Base-by-base conservation (phyloP, 1,140 invertebrate genomes). In the Drosophila lini region DNA sequence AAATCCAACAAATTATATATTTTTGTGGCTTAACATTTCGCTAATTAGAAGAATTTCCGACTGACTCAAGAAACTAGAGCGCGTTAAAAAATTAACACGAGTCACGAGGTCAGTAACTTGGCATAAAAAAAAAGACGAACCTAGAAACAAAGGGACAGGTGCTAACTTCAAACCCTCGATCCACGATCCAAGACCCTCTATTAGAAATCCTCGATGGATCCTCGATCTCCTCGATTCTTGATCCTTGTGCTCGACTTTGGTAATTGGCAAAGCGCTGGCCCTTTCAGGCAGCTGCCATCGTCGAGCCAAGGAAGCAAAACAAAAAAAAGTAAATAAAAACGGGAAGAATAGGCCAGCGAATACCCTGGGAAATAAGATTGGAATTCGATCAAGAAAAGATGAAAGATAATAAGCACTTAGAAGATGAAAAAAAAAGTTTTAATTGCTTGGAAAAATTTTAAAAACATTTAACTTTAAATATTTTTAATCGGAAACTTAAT, bases 181-280 rank as follows among this genome's bases (percentile, higher is more conserved):
- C 53, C 81, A 74, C 60, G 47, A 59, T 58, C 57, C 74, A 74
- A 48, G 53, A 53, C 34, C 50, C 50, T 48, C 15, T 45, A 50
- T 15, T 25, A 6, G 25, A 3, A 15, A 9, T 7, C 59, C 28
- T 53, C 36, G 42, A 58, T 74, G 59, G 52, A 50, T 32, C 28
- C 48, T 15, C 56, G 48, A 52, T 38, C 34, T 38, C 34, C 52
- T 34, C 74, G 48, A 34, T 50, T 45, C 52, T 32, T 38, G 28
- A 22, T 53, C 50, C 25, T 41, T n/a, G 50, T 48, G 34, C 58
- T 60, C 80, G 41, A 59, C 78, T 85, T 70, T 70, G 44, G 63
- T 84, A 83, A 84, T 84, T 83, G 77, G 62, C 73, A 73, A 50
- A 73, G 50, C 57, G 67, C 42, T 67, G 63, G 63, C 44, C 63